Conservation (phyloP, 64 coral and sea anemone genomes). For the Acropora yongei region DNA sequence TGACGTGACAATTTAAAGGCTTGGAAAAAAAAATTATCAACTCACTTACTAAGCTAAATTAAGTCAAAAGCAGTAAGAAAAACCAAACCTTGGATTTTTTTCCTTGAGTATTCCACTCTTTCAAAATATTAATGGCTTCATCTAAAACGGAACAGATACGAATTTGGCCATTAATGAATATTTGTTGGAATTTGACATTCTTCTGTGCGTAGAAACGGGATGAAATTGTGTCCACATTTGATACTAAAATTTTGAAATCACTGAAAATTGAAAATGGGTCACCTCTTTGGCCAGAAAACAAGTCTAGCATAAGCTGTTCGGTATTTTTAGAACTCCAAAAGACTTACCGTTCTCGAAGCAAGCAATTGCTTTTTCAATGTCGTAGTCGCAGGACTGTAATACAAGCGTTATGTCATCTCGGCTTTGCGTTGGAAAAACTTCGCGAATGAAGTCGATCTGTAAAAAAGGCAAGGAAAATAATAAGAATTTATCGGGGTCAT, state of each 20-base stretch:
- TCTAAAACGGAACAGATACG: constrained; percentile 47
- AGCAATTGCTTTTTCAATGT: constrained; percentile 78
- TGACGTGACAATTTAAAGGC: constrained; percentile 52
- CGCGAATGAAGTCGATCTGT: constrained; percentile 85
- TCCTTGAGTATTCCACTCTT: constrained; percentile 79
- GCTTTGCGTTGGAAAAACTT: constrained; percentile 71
- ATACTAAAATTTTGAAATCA: neutral
- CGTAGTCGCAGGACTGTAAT: constrained; percentile 85
- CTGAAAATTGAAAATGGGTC: neutral
- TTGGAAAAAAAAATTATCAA: constrained; percentile 11
- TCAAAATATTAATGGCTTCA: constrained; percentile 72
- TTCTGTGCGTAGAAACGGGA: constrained; percentile 62
- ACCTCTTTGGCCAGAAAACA: neutral
- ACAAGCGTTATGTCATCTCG: constrained; percentile 87
- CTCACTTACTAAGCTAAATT: neutral
- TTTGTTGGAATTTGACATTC: constrained; percentile 67
- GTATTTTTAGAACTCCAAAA: neutral
- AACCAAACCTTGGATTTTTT: constrained; percentile 82
- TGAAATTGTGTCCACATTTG: constrained; percentile 62
- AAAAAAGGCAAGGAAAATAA: constrained; percentile 18
- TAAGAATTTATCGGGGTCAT: neutral
- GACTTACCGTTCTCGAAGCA: constrained; percentile 84
- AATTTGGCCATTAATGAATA: constrained; percentile 50
- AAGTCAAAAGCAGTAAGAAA: neutral
- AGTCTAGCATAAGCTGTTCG: neutral